These are phyloP conservation scores for Drosophila rubida DNA, from an alignment of 2,888 invertebrate species.

Conservation along the genomic window DNA sequence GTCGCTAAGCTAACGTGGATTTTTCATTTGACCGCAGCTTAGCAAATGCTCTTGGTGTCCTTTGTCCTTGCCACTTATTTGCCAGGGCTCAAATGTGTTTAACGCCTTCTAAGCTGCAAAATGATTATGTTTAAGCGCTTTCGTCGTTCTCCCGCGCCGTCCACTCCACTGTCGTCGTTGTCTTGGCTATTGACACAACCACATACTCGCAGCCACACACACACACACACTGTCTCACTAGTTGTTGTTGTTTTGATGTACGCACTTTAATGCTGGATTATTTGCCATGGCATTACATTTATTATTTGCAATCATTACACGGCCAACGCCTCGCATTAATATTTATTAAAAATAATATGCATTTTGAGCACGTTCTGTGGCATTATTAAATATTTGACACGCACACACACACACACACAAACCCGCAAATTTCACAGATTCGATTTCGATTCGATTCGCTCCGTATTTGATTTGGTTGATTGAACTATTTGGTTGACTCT, in stretches of 20 bases:
- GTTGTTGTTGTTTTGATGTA: conserved; percentile 28
- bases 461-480: not conserved
- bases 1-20: conserved; percentile 18
- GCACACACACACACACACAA: not conserved
- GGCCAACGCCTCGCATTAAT: conserved; percentile 23
- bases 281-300: conserved; percentile 46
- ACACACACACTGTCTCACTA: conserved; percentile 19
- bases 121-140: conserved; percentile 68
- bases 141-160: conserved; percentile 3
- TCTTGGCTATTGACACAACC: conserved; percentile 55
- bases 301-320: conserved; percentile 18
- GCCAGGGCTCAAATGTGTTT: conserved; percentile 65
- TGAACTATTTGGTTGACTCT: conserved; percentile 1
- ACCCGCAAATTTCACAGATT: not conserved
- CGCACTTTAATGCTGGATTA: conserved; percentile 52
- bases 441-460: not conserved
- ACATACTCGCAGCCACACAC: conserved; percentile 18
- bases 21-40: conserved; percentile 53
- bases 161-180: conserved; percentile 33
- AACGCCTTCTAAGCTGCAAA: conserved; percentile 72
- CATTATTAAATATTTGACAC: conserved; percentile 1
- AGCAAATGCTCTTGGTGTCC: conserved; percentile 36
- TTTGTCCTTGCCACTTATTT: conserved; percentile 61
- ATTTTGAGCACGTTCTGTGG: conserved; percentile 7
- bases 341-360: conserved; percentile 8